Evolutionary conservation across 2,113 vertebrate species (phyloP).

Genomic region (Bungarus multicinctus): DNA sequence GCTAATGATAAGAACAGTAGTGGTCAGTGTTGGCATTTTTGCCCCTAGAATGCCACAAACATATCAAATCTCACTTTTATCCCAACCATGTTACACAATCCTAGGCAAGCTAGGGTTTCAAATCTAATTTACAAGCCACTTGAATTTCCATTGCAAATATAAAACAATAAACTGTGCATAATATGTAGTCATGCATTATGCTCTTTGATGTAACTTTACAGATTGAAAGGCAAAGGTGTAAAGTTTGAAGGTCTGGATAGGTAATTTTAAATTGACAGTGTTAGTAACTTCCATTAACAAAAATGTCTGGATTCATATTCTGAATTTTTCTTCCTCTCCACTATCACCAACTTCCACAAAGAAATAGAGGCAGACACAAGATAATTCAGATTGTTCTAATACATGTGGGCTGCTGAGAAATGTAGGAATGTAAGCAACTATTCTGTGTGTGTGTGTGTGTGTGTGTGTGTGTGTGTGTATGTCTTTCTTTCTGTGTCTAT

Average conservation of each 20-base stretch:
- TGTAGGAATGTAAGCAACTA: not conserved
- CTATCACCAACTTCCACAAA: not conserved
- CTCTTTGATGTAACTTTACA: not conserved
- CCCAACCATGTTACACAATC: not conserved
- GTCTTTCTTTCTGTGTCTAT: no score
- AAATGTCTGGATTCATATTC: not conserved
- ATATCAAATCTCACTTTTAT: not conserved
- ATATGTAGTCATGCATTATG: not conserved
- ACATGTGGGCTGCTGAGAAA: not conserved
- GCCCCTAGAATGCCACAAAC: not conserved
- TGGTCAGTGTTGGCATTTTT: not conserved
- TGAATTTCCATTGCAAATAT: not conserved
- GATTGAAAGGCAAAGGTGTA: not conserved
- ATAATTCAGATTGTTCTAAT: not conserved
- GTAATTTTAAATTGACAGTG: not conserved
- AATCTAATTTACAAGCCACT: not conserved
- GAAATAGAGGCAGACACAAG: not conserved
- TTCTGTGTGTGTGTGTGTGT: no score
- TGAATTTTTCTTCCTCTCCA: not conserved
- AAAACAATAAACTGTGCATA: not conserved
- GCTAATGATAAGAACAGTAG: not conserved
- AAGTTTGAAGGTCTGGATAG: not conserved
- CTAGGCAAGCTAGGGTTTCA: not conserved
- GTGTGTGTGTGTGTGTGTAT: no score
- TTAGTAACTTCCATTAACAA: not conserved